These are phyloP conservation scores for Australoheros facetus DNA, from an alignment of 2,797 vertebrate genomes.

Conservation along the genomic window DNA sequence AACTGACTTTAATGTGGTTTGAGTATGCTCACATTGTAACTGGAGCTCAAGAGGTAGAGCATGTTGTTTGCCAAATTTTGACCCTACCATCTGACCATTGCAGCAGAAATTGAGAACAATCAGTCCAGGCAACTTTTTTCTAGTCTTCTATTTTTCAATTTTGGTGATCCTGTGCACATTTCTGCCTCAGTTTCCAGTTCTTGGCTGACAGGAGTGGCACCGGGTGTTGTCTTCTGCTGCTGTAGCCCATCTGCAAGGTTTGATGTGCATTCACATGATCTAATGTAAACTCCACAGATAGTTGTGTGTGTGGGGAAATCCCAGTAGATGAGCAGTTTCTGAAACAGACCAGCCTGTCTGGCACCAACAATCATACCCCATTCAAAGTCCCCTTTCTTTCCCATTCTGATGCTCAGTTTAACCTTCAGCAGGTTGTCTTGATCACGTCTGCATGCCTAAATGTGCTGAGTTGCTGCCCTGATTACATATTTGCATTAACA, in stretches of 20 bases:
- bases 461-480: background rate
- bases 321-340: background rate
- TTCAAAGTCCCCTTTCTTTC: background rate
- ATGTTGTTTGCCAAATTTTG: background rate
- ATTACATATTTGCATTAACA: background rate
- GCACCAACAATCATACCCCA: background rate
- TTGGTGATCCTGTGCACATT: background rate
- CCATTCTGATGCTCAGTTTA: background rate
- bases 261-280: background rate
- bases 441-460: background rate
- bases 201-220: background rate
- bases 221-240: no score
- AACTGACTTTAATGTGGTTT: background rate
- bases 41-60: background rate
- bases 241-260: background rate
- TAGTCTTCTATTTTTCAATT: background rate
- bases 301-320: background rate
- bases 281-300: background rate
- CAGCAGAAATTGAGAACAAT: background rate
- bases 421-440: background rate
- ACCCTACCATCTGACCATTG: background rate
- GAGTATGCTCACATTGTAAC: background rate
- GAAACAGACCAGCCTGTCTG: background rate
- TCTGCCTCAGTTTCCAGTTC: background rate
- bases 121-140: background rate